Evolutionary conservation across 2,113 vertebrate species (phyloP).

Genomic region (Anser cygnoides): DNA sequence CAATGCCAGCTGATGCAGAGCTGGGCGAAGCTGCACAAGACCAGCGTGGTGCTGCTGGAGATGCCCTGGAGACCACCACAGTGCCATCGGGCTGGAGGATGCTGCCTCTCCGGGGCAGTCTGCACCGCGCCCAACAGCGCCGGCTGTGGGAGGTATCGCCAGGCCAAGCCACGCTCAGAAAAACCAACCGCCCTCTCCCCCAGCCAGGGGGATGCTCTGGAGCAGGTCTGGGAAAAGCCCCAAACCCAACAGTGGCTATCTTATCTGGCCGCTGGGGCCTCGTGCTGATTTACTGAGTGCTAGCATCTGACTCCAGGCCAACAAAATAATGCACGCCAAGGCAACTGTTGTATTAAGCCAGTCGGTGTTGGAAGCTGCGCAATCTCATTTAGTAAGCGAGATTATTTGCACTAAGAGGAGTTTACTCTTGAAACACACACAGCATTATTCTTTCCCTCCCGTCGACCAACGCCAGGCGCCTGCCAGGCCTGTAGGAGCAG

Average conservation of each 20-base stretch:
- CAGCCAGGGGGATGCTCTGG: neutral
- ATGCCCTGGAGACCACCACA: neutral
- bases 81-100: no score
- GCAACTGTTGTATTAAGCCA: neutral
- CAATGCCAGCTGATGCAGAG: neutral
- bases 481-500: neutral
- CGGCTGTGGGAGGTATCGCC: neutral
- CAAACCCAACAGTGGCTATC: neutral
- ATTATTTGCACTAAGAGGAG: neutral
- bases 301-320: neutral
- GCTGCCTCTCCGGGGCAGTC: neutral
- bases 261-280: neutral
- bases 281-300: neutral
- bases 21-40: neutral
- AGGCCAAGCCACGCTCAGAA: neutral
- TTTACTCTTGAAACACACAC: neutral
- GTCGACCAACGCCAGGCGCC: neutral
- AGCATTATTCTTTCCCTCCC: neutral
- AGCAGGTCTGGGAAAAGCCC: neutral
- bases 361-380: neutral
- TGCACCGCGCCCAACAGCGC: neutral
- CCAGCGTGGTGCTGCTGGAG: no score
- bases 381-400: neutral
- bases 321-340: neutral
- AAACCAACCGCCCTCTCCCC: neutral